Percentiles rank a stretch among this genome's conserved stretches.
Conservation (phyloP, 2,797 vertebrate genomes). For the Bovichtus diacanthus region DNA sequence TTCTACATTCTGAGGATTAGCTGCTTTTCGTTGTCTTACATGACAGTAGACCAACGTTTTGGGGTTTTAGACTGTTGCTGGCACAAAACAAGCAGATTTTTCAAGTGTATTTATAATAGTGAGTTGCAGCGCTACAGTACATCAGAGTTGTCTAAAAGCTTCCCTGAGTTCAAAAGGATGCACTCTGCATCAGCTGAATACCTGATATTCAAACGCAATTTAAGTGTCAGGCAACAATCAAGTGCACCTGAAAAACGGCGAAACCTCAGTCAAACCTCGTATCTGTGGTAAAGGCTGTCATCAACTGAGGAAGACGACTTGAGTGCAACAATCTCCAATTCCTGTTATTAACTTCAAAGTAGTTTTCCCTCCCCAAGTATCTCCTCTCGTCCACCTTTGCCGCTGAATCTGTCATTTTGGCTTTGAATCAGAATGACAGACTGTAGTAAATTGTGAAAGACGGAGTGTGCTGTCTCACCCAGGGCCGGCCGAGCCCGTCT, state of each 20-base stretch:
- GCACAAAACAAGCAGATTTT: too few relatives aligned
- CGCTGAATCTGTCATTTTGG: conserved; percentile 53
- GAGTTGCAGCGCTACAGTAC: background rate
- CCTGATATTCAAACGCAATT: background rate
- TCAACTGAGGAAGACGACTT: conserved; percentile 27
- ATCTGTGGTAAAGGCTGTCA: conserved; percentile 16
- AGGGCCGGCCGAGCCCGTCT: conserved; percentile 45
- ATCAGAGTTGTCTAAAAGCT: background rate
- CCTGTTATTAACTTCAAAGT: conserved; percentile 53
- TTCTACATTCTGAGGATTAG: background rate
- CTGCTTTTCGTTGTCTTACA: background rate
- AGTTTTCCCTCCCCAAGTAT: conserved; percentile 17
- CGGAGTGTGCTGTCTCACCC: conserved; percentile 30
- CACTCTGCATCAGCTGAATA: background rate
- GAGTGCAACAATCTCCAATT: conserved; percentile 31
- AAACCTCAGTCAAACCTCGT: conserved; percentile 16
- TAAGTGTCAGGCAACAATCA: conserved; percentile 18
- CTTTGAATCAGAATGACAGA: conserved; percentile 54
- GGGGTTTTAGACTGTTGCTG: too few relatives aligned
- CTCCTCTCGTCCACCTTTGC: conserved; percentile 31
- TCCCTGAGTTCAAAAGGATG: background rate
- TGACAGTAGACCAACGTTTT: background rate
- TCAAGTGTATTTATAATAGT: background rate
- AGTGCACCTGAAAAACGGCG: conserved; percentile 13
- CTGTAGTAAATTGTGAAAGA: conserved; percentile 40